Evolutionary conservation across 2,113 vertebrate species (phyloP), one percentile per base, ranked within the genome.

Genomic region (Casuarius casuarius): DNA sequence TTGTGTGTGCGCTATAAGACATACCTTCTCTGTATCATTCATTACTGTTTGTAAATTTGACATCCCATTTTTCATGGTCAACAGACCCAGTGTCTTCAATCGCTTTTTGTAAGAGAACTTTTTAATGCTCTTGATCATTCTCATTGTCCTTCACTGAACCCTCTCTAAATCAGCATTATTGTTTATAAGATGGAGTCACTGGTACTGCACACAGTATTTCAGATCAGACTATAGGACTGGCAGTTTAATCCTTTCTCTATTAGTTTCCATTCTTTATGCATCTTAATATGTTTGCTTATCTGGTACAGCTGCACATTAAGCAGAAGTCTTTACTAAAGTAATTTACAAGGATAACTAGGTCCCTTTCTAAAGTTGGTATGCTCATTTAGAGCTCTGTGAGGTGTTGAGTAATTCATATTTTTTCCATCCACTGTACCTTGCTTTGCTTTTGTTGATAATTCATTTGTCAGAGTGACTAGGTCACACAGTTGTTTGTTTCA

Each of bases 261-360:
- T 97, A 96, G 90, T 92, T 96, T 87, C 84, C 78, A 80, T 96
- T 97, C 87, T 96, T 97, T 96, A 97, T 94, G 95, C 92, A 95
- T 97, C 95, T 95, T 95, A 94, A 97, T 96, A 97, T 94, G 91
- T 96, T 97, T 97, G 89, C 95, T 96, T 96, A 92, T 97, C 94
- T 97, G 84, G 91, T 97, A 89, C 77, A 90, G 95, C 87, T 88
- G 95, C 91, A 95, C 96, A 91, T 95, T 92, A 94, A 91, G 94
- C 77, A 97, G 89, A 95, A 92, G 92, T 92, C 92, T 97, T 91
- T 92, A 95, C 84, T 90, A 67, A 96, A 97, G 87, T 94, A 94
- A 94, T 97, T 97, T 96, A 95, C 92, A 95, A 85, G 92, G 92
- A 97, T 96, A 95, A 94, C 84, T 83, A 92, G 71, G 63, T 83